Percentiles rank a stretch among this genome's conserved stretches.
These are phyloP conservation scores for Nycticorax nycticorax DNA, from an alignment of 2,113 vertebrate species.

Conservation along the genomic window DNA sequence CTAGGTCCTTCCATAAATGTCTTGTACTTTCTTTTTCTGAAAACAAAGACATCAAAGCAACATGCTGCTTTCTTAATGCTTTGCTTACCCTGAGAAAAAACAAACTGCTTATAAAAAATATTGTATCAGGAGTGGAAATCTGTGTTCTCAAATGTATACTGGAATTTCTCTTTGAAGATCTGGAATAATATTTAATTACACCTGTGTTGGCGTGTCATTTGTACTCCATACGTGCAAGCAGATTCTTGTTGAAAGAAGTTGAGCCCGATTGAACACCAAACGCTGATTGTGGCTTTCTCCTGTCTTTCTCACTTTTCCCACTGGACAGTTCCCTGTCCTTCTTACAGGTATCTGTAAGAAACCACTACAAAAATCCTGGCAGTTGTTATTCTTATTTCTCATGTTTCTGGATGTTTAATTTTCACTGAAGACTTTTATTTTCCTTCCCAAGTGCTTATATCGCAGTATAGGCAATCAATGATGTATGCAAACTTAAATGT, in stretches of 20 bases:
- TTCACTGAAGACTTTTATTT: neutral
- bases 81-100: neutral
- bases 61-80: neutral
- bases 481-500: neutral
- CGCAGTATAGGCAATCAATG: neutral
- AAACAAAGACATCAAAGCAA: neutral
- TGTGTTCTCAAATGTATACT: neutral
- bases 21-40: neutral
- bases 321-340: neutral
- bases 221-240: fast-evolving
- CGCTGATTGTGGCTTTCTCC: neutral
- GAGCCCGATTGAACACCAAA: neutral
- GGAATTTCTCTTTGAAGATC: neutral
- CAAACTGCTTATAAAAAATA: neutral
- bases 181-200: neutral
- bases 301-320: neutral
- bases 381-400: neutral
- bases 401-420: neutral
- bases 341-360: neutral
- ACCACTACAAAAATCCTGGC: neutral
- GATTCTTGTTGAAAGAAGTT: neutral
- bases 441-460: neutral
- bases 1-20: neutral
- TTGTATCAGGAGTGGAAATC: neutral
- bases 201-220: fast-evolving